Evolutionary conservation across 2,888 invertebrate species (phyloP).

Genomic region (Endotricha flammealis): DNA sequence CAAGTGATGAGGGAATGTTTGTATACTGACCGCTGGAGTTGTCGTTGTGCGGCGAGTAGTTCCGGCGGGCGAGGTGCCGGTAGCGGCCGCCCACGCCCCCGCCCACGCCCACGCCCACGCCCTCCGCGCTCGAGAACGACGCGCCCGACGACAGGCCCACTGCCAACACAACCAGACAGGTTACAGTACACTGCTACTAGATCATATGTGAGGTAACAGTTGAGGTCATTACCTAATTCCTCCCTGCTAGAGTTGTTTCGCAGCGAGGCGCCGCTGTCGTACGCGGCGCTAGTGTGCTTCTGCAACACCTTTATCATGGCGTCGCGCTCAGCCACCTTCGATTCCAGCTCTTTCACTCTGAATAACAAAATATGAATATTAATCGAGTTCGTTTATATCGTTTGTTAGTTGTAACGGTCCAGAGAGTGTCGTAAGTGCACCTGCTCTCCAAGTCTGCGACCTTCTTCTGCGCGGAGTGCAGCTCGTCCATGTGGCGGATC

Average conservation of each 20-base stretch:
- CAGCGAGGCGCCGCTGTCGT: slow-evolving; percentile 77
- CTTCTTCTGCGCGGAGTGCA: slow-evolving; percentile 90
- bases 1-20: too few relatives aligned
- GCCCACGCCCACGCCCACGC: slow-evolving; percentile 43
- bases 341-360: slow-evolving; percentile 90
- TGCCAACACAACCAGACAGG: slow-evolving; percentile 21
- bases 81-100: slow-evolving; percentile 48
- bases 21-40: slow-evolving; percentile 52
- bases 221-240: slow-evolving; percentile 51
- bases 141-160: slow-evolving; percentile 72
- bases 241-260: slow-evolving; percentile 72
- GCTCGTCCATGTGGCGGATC: slow-evolving; percentile 92
- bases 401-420: too few relatives aligned
- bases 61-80: slow-evolving; percentile 60
- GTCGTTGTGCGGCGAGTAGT: slow-evolving; percentile 68
- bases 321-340: slow-evolving; percentile 91
- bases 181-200: neutral
- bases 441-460: slow-evolving; percentile 91
- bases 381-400: too few relatives aligned
- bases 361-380: too few relatives aligned
- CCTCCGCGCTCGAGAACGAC: slow-evolving; percentile 70
- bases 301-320: slow-evolving; percentile 94
- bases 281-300: slow-evolving; percentile 87
- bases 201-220: neutral
- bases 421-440: slow-evolving; percentile 72